Base-by-base conservation (phyloP, 1,140 invertebrate genomes). In the Philaenus spumarius region DNA sequence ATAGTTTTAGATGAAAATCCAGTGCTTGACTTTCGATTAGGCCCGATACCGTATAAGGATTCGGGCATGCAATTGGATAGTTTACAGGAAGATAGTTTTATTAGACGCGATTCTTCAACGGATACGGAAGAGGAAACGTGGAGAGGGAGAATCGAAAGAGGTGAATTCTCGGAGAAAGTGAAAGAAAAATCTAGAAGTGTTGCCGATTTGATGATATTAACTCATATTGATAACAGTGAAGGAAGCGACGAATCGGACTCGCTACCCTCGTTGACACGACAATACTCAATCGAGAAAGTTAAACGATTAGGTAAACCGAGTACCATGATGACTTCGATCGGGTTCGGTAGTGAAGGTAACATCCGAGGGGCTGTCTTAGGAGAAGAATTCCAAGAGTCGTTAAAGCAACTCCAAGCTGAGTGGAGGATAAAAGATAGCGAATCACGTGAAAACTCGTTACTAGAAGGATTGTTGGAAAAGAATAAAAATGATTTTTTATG, bases 191-290 rank as follows among this genome's bases (percentile, higher is more conserved):
- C 84, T 0, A 82, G 81, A 70, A 86, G 83, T 51, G 83, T 86
- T 1, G 82, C 85, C 17, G 84, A 87, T 74, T 70, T 87, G 19
- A 85, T 87, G 83, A 75, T 85, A n/a, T 68, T 87, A 11, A 85
- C 84, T 2, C 83, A 85, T 62, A 84, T 86, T 15, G 85, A 86
- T 63, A 72, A 67, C 24, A 80, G 78, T 9, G 82, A 84, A 63
- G 79, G 81, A 1, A 81, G 82, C 62, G 78, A 77, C 2, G 74
- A 75, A 56, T 62, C 66, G 1, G 74, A 75, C 45, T 67, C 68
- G 17, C 55, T 66, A 22, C 61, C 65, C 1, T 64, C 62, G 35
- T 61, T 64, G 7, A 61, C 57, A 14, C 26, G 57, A 12, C 60
- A 64, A 22, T 61, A 60, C 15, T 64, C 53, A 15, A 54, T 61